These are phyloP conservation scores for Malthinus flaveolus DNA, from an alignment of 2,888 invertebrate species.

Conservation along the genomic window DNA sequence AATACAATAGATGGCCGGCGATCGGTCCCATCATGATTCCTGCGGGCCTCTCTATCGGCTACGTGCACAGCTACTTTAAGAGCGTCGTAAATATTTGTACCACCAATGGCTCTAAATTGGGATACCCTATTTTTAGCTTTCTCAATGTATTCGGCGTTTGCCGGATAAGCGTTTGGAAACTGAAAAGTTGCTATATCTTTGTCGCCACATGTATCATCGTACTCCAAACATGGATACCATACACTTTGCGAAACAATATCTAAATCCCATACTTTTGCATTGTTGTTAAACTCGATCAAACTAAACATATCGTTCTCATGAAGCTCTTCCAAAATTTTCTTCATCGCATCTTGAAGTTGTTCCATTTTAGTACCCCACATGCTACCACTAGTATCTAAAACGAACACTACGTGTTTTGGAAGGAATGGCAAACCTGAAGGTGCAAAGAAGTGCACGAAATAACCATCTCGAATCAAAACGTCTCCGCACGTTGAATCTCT, in stretches of 20 bases:
- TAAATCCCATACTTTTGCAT: slow-evolving; percentile 58
- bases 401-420: slow-evolving; percentile 70
- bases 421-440: slow-evolving; percentile 63
- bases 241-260: slow-evolving; percentile 48
- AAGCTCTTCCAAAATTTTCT: slow-evolving; percentile 65
- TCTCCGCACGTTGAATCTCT: slow-evolving; percentile 62
- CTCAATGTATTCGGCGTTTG: slow-evolving; percentile 60
- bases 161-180: slow-evolving; percentile 59
- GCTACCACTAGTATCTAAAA: slow-evolving; percentile 76
- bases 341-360: slow-evolving; percentile 70
- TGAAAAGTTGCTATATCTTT: no score
- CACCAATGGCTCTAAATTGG: slow-evolving; percentile 60
- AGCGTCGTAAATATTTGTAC: slow-evolving; percentile 71
- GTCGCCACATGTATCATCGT: no score
- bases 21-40: slow-evolving; percentile 33
- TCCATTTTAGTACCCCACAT: slow-evolving; percentile 70
- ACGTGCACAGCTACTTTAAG: slow-evolving; percentile 57
- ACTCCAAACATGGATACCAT: no score
- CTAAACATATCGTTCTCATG: slow-evolving; percentile 67
- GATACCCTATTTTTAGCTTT: slow-evolving; percentile 63
- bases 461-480: slow-evolving; percentile 66
- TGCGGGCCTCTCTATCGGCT: slow-evolving; percentile 38
- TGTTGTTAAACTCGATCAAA: slow-evolving; percentile 66
- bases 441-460: slow-evolving; percentile 77
- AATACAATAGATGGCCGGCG: slow-evolving; percentile 67